These are phyloP conservation scores for Actenoides hombroni DNA, from an alignment of 2,113 vertebrate genomes.

Conservation along the genomic window DNA sequence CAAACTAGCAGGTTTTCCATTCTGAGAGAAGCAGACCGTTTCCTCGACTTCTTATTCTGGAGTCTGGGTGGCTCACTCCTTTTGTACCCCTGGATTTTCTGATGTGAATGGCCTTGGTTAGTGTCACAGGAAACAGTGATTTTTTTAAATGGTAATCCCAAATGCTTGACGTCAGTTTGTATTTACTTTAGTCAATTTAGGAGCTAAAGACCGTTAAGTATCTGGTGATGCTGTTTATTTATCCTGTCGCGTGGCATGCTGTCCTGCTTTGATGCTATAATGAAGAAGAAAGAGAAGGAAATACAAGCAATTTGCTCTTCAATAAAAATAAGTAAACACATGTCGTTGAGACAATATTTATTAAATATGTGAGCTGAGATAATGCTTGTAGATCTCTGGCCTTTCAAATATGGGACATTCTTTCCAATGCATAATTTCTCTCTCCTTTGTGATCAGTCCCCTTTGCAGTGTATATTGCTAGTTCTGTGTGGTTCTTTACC, in stretches of 20 bases:
- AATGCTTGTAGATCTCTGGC: neutral
- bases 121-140: neutral
- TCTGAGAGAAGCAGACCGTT: neutral
- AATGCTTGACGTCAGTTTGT: constrained; percentile 11
- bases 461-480: neutral
- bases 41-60: neutral
- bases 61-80: neutral
- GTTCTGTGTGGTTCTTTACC: neutral
- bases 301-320: neutral
- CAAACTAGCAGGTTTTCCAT: neutral
- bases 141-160: constrained; percentile 27
- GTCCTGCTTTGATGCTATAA: constrained; percentile 4
- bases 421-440: neutral
- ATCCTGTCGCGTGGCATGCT: neutral
- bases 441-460: neutral
- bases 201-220: constrained; percentile 31
- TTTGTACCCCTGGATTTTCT: neutral
- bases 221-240: constrained; percentile 24
- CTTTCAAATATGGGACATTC: neutral
- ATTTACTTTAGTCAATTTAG: constrained; percentile 35
- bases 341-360: neutral
- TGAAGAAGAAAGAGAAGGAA: constrained; percentile 5
- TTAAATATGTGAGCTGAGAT: neutral
- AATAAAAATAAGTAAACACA: constrained; percentile 12
- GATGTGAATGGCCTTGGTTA: neutral